These are phyloP conservation scores for Gephyroberyx darwinii DNA, from an alignment of 2,797 vertebrate species.

Conservation along the genomic window DNA sequence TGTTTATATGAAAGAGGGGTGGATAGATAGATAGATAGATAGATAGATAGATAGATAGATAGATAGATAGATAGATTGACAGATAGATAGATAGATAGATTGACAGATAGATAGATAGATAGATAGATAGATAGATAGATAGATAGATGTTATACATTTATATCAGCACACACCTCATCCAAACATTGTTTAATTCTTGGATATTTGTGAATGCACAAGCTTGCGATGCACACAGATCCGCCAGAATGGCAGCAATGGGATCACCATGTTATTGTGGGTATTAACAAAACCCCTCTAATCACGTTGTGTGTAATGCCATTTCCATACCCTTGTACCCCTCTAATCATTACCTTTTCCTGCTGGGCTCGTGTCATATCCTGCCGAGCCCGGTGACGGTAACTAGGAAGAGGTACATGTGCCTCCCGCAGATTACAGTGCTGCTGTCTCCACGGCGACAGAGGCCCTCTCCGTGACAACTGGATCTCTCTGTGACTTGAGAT, in stretches of 20 bases:
- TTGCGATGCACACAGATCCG: neutral
- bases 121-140: conserved; percentile 17
- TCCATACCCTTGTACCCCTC: conserved; percentile 55
- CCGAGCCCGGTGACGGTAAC: conserved; percentile 67
- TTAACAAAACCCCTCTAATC: conserved; percentile 68
- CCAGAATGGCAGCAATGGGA: neutral
- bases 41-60: conserved; percentile 11
- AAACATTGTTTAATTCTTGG: too few species aligned
- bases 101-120: conserved; percentile 14
- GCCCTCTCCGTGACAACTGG: conserved; percentile 64
- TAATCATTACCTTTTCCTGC: conserved; percentile 74
- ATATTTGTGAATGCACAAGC: neutral
- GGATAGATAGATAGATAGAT: conserved; percentile 30
- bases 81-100: conserved; percentile 34
- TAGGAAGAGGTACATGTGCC: conserved; percentile 71
- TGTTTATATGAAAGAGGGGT: conserved; percentile 24
- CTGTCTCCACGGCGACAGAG: conserved; percentile 72
- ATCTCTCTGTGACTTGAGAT: conserved; percentile 57
- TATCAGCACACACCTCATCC: too few species aligned
- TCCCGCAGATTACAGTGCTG: conserved; percentile 66
- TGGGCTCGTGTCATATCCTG: conserved; percentile 73
- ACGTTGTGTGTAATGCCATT: conserved; percentile 62
- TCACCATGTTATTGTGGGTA: conserved; percentile 22
- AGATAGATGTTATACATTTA: neutral
- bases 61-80: conserved; percentile 6